These are phyloP conservation scores for Mormyrops attenuatus DNA, from an alignment of 2,797 vertebrate species.

Conservation along the genomic window DNA sequence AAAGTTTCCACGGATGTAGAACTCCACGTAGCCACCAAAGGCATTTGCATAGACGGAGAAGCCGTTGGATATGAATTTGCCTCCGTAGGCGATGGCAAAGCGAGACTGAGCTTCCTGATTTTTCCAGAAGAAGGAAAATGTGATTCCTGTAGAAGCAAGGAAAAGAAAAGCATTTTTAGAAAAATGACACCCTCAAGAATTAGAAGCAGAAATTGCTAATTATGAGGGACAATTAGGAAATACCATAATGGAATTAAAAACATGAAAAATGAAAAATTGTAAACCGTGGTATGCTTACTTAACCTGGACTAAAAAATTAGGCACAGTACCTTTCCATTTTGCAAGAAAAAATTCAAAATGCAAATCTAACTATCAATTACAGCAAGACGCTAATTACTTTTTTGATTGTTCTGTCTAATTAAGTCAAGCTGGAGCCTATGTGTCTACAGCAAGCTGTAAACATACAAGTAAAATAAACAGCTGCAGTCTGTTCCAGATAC, in stretches of 20 bases:
- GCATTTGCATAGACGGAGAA: slow-evolving; percentile 81
- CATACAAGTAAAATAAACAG: slow-evolving; percentile 11
- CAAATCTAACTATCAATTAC: background rate
- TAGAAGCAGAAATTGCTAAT: background rate
- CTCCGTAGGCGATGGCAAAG: slow-evolving; percentile 71
- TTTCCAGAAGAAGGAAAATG: slow-evolving; percentile 98
- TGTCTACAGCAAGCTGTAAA: background rate
- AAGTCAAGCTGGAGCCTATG: background rate
- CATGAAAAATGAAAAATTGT: background rate
- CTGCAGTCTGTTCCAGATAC: background rate
- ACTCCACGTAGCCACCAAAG: slow-evolving; percentile 74
- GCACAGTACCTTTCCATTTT: background rate
- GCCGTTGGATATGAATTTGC: slow-evolving; percentile 81
- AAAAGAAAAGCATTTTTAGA: background rate
- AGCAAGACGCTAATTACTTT: background rate
- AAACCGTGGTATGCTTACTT: background rate
- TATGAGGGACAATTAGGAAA: background rate
- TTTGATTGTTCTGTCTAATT: background rate
- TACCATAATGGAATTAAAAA: background rate
- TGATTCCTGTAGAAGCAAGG: slow-evolving; percentile 68
- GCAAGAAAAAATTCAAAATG: background rate
- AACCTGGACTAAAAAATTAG: background rate
- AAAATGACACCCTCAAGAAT: background rate
- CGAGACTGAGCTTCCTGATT: slow-evolving; percentile 65
- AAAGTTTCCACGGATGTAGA: slow-evolving; percentile 75